Evolutionary conservation across 2,888 invertebrate genomes (phyloP).

Genomic region (Schrankia costaestrigalis): DNA sequence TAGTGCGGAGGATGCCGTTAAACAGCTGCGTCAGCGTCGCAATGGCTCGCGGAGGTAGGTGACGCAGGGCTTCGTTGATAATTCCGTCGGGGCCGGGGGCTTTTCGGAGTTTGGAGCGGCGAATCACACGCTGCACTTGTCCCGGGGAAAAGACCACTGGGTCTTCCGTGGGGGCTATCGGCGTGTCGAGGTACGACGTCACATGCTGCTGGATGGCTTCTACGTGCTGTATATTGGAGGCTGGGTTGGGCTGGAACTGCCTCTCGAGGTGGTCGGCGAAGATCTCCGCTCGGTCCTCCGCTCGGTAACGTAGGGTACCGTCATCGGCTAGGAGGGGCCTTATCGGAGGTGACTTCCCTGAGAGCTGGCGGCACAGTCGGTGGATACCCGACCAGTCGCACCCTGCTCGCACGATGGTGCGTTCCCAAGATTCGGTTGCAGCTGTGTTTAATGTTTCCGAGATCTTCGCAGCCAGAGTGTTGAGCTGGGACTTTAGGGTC

Average conservation of each 20-base stretch:
- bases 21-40: not conserved
- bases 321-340: not conserved
- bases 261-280: not conserved
- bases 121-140: not conserved
- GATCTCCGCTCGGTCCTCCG: slow-evolving; percentile 1
- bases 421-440: not conserved
- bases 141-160: not conserved
- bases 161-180: not conserved
- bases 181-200: not conserved
- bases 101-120: not conserved
- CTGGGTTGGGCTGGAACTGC: not conserved
- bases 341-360: not conserved
- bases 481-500: not conserved
- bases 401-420: not conserved
- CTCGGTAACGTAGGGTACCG: slow-evolving; percentile 1
- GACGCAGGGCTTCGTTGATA: slow-evolving; percentile 1
- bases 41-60: not conserved
- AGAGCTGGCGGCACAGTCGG: not conserved
- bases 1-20: not conserved
- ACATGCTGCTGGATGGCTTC: not conserved
- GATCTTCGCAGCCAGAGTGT: not conserved
- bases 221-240: not conserved
- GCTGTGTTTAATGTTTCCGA: not conserved
- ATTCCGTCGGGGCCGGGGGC: slow-evolving; percentile 1
- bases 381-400: not conserved